A percentile compares a stretch with the other conserved stretches of the same genome.
phyloP scores from a whole-genome alignment of 1,140 invertebrate genomes.

The Papilio xuthus region DNA sequence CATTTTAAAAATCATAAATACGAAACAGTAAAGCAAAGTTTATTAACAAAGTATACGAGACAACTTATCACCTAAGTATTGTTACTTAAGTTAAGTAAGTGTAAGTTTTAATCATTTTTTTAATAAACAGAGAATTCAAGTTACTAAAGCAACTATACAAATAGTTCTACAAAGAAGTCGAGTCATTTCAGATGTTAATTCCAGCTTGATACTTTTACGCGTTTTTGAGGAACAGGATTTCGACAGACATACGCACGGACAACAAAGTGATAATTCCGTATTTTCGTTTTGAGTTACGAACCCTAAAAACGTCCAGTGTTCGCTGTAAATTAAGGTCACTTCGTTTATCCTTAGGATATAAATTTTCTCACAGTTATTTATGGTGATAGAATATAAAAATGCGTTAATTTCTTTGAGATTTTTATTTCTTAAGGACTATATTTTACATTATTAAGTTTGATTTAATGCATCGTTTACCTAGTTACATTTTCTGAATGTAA shows the following conservation, averaged over 20 bases:
- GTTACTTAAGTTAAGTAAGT: constrained; percentile 12
- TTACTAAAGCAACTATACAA: no score
- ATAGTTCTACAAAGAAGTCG: no score
- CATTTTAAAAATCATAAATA: background rate
- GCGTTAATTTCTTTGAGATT: background rate
- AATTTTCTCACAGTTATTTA: constrained; percentile 20
- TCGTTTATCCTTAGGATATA: constrained; percentile 3
- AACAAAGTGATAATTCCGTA: no score
- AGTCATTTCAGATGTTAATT: no score
- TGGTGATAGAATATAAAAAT: constrained; percentile 11
- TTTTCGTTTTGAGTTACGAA: no score
- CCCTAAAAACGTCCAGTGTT: background rate
- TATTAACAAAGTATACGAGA: background rate
- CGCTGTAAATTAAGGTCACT: constrained; percentile 9
- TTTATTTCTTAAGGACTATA: background rate
- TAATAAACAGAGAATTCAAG: no score
- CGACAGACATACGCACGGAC: no score
- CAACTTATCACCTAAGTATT: background rate
- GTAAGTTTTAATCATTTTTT: no score
- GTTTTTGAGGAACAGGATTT: background rate
- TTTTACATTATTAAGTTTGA: background rate
- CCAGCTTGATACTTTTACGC: no score
- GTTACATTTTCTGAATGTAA: background rate
- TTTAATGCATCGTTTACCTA: background rate
- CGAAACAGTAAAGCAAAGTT: background rate